Conservation (phyloP, 1,140 invertebrate genomes). For the Ceratina japonica region DNA sequence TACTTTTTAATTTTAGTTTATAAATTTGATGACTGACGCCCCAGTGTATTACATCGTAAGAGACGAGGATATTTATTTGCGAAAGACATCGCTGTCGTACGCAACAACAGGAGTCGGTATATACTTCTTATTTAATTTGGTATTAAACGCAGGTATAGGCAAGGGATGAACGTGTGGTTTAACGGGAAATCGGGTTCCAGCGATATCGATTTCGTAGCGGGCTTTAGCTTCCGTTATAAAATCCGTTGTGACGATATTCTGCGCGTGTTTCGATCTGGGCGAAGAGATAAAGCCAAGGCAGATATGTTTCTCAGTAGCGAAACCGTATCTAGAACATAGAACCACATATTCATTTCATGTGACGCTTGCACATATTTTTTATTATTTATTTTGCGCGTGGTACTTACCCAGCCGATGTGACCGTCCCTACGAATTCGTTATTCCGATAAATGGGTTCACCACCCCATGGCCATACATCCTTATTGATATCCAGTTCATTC, state of each 20-base stretch:
- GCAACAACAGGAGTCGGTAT: conserved; percentile 67
- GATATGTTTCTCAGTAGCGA: conserved; percentile 82
- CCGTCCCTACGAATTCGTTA: conserved; percentile 85
- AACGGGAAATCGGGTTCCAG: conserved; percentile 82
- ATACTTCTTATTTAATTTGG: conserved; percentile 69
- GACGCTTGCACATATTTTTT: conserved; percentile 9
- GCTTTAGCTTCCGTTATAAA: conserved; percentile 83
- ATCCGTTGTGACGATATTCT: conserved; percentile 80
- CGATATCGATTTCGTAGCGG: conserved; percentile 85
- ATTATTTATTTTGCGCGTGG: conserved; percentile 4
- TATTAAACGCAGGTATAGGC: conserved; percentile 65
- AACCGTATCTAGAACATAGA: conserved; percentile 82
- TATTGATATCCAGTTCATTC: conserved; percentile 86
- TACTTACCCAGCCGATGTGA: conserved; percentile 87
- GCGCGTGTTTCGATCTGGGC: conserved; percentile 62
- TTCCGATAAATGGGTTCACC: conserved; percentile 88
- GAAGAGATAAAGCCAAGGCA: conserved; percentile 84
- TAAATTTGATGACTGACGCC: neutral
- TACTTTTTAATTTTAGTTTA: neutral
- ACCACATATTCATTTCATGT: conserved; percentile 23
- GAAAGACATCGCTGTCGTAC: conserved; percentile 65
- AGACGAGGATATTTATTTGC: conserved; percentile 40
- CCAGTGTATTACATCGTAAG: neutral
- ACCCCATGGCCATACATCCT: conserved; percentile 90
- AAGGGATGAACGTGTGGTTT: conserved; percentile 83